Evolutionary conservation across 2,113 vertebrate genomes (phyloP).

Genomic region (Tragelaphus buxtoni): DNA sequence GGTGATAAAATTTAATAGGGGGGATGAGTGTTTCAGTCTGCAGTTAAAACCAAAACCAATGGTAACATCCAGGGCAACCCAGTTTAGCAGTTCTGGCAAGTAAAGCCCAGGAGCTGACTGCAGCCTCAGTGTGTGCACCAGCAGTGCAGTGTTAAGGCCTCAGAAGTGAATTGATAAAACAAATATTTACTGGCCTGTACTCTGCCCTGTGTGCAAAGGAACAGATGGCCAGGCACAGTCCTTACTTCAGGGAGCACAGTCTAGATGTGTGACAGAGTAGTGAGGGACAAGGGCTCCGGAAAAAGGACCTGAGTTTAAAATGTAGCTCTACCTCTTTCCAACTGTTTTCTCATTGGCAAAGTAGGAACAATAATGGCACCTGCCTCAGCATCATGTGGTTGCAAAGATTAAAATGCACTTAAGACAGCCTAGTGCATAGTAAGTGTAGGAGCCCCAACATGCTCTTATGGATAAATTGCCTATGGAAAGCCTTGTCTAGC

Average conservation of each 20-base stretch:
- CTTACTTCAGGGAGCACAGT: not conserved
- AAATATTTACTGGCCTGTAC: not conserved
- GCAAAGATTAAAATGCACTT: not conserved
- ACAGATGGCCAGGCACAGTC: not conserved
- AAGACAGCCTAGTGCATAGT: not conserved
- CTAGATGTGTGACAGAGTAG: not conserved
- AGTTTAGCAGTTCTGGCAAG: not conserved
- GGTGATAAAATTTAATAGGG: constrained; percentile 5
- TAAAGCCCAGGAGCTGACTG: not conserved
- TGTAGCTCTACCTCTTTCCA: not conserved
- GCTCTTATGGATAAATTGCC: not conserved
- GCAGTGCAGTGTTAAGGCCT: not conserved
- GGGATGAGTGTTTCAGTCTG: not conserved
- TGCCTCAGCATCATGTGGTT: not conserved
- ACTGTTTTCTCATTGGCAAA: not conserved
- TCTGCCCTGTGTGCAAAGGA: not conserved
- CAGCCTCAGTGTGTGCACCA: not conserved
- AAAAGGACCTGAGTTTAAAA: not conserved
- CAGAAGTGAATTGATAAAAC: not conserved
- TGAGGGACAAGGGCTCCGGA: not conserved
- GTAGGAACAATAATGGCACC: not conserved
- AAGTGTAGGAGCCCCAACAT: not conserved
- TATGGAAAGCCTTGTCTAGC: not conserved
- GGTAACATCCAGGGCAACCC: not conserved
- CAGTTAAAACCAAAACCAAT: not conserved